A percentile compares a stretch with the other conserved stretches of the same genome.
Conservation (phyloP, 2,113 vertebrate genomes). For the Tympanuchus pallidicinctus region DNA sequence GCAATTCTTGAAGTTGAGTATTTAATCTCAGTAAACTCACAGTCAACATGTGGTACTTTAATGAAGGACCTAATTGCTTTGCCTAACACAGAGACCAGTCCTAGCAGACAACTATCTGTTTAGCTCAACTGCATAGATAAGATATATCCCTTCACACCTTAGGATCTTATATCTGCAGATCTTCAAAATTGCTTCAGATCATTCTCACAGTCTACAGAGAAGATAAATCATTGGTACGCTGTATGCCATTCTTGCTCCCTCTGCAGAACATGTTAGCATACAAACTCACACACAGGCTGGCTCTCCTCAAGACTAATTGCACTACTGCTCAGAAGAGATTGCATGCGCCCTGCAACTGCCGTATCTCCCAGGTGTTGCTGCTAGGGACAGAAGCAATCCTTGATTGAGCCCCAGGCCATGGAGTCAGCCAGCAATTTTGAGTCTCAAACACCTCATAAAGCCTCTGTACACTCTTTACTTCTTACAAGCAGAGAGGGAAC, state of each 20-base stretch:
- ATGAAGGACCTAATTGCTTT: neutral
- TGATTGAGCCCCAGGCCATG: rapidly evolving
- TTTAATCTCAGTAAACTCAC: conserved; percentile 1
- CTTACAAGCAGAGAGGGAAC: neutral
- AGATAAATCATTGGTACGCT: neutral
- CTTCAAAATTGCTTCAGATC: neutral
- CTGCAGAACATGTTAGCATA: neutral
- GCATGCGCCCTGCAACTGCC: neutral
- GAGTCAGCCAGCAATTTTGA: neutral
- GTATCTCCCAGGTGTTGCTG: neutral
- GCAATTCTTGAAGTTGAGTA: neutral
- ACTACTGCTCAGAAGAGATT: neutral
- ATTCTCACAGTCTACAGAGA: neutral
- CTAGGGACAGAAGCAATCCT: neutral
- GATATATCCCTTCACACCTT: neutral
- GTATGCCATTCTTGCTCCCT: rapidly evolving
- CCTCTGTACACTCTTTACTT: neutral
- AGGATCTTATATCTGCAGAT: neutral
- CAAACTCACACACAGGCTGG: neutral
- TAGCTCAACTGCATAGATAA: neutral
- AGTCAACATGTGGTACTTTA: neutral
- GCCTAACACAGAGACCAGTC: neutral
- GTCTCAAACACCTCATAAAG: neutral
- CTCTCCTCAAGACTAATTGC: neutral
- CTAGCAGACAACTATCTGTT: neutral